Evolutionary conservation across 2,797 vertebrate species (phyloP).

Genomic region (Lates japonicus): DNA sequence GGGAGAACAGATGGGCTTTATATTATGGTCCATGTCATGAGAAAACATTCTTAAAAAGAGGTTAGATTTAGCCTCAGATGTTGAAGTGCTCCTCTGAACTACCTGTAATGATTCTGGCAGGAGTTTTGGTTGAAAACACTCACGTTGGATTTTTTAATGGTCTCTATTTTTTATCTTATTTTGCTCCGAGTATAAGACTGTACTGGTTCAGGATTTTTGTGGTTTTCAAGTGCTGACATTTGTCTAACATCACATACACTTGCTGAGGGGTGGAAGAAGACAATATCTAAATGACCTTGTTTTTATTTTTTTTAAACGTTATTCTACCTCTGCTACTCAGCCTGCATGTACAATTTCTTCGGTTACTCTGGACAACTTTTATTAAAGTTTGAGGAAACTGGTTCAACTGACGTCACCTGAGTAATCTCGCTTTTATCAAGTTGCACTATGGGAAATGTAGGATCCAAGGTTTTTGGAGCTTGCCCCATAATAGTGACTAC

Average conservation of each 20-base stretch:
- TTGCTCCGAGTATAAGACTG: neutral
- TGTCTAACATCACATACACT: neutral
- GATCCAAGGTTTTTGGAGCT: conserved; percentile 7
- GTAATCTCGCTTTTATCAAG: neutral
- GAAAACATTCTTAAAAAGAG: conserved; percentile 6
- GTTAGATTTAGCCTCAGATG: neutral
- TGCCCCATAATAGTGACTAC: too few relatives aligned
- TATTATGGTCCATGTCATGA: conserved; percentile 26
- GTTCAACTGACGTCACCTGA: neutral
- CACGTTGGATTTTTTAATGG: neutral
- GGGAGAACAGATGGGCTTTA: conserved; percentile 32
- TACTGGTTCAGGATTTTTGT: neutral
- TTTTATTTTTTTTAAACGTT: neutral
- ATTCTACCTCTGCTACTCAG: neutral
- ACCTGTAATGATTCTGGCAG: neutral
- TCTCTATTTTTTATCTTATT: neutral
- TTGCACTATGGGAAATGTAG: neutral
- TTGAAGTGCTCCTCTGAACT: neutral
- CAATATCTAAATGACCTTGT: neutral
- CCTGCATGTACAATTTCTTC: neutral
- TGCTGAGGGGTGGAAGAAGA: neutral
- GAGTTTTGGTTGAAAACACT: neutral
- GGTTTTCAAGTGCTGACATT: neutral
- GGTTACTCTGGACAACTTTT: neutral
- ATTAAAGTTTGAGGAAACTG: neutral